Base-by-base conservation (phyloP, 2,797 vertebrate species). In the Epinephelus coioides region DNA sequence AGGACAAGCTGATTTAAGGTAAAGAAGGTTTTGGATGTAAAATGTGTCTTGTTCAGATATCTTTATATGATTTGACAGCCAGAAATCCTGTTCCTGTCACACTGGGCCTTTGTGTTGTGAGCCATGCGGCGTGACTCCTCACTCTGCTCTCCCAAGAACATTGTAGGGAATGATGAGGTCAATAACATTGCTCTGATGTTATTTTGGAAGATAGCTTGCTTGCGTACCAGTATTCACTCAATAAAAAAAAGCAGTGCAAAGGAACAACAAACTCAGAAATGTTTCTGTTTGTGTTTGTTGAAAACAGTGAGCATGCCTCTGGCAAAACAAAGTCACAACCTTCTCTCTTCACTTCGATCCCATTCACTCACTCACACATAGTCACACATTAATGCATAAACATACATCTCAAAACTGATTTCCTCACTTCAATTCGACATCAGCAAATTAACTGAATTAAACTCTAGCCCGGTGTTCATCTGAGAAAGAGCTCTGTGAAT, bases 221-320 rank as follows among this genome's bases (percentile, higher is more conserved):
- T 77, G 76, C 89, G 90, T 90, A 91, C 81, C 84, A 80, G 76
- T 89, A 91, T 87, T 86, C 67, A 87, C 77, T 83, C 66, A 21
- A 76, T 86, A 68, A 86, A 83, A 81, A 79, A 89, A 90, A 92
- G 72, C 86, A 92, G 93, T 94, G 91, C 93, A 95, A 93, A 93
- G 76, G 70, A 91, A 90, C 85, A 91, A 93, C 89, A 92, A 89
- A 91, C 86, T 66, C 82, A 84, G 78, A 93, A 90, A 80, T 69
- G 56, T 70, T 85, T 88, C 73, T 84, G 71, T 77, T 30, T 86
- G 44, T 43, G 81, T 89, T 89, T 91, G 88, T 89, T 88, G 87
- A 87, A 79, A 92, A 93, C 89, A 91, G 90, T 89, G 81, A 89
- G 76, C 54, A 56, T 84, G 86, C 85, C 87, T 87, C 85, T 74